Evolutionary conservation across 1,140 invertebrate genomes (phyloP).

Genomic region (Scaptomyza pallida): DNA sequence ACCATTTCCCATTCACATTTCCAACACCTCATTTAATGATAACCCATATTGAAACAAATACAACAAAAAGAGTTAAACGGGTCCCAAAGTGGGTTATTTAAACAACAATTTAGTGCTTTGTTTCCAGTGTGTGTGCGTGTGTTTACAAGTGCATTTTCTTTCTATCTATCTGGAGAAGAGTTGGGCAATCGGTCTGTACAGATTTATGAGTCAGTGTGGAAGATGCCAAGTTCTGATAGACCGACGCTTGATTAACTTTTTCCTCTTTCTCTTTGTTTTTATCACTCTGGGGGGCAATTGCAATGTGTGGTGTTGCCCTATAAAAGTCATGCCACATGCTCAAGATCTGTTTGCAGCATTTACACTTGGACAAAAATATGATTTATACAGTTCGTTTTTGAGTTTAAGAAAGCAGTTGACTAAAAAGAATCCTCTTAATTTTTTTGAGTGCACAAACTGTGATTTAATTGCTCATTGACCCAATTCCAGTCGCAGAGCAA

Average conservation of each 20-base stretch:
- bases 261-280: not conserved
- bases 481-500: constrained; percentile 24
- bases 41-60: constrained; percentile 61
- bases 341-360: constrained; percentile 49
- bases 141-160: constrained; percentile 68
- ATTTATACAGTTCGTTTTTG: not conserved
- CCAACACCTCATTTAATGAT: constrained; percentile 64
- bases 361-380: not conserved
- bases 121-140: constrained; percentile 13
- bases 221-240: constrained; percentile 51
- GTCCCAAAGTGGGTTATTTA: constrained; percentile 60
- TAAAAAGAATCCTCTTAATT: constrained; percentile 8
- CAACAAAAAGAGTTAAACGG: constrained; percentile 38
- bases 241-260: constrained; percentile 34
- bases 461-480: constrained; percentile 55
- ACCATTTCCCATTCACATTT: not conserved
- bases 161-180: constrained; percentile 18
- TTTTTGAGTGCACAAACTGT: constrained; percentile 13
- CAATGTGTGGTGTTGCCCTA: constrained; percentile 11
- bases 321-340: constrained; percentile 49
- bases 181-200: constrained; percentile 10
- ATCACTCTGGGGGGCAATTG: not conserved
- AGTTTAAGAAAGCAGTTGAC: not conserved
- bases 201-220: constrained; percentile 51
- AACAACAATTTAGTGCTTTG: constrained; percentile 49